Percentiles rank a stretch among this genome's conserved stretches.
Conservation (phyloP, 2,113 vertebrate species). For the Phaethornis superciliosus region DNA sequence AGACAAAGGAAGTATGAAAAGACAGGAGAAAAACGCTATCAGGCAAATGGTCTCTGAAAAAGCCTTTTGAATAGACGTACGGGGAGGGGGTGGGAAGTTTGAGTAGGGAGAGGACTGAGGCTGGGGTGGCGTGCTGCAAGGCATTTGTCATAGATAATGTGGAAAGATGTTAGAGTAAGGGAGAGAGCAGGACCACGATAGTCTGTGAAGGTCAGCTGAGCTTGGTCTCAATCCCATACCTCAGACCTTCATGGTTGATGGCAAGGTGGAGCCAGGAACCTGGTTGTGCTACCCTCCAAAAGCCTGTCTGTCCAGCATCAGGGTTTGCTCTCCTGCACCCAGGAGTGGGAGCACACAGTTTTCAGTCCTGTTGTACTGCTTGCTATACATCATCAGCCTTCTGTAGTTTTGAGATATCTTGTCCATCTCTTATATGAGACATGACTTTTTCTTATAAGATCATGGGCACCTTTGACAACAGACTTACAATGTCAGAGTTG, state of each 20-base stretch:
- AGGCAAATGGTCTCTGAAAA: not conserved
- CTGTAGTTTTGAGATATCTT: not conserved
- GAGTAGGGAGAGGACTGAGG: no score
- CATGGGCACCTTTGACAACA: not conserved
- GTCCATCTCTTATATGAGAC: not conserved
- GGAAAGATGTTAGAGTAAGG: not conserved
- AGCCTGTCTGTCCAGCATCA: not conserved
- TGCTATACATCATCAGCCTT: rapidly evolving
- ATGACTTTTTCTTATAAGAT: not conserved
- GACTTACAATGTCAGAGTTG: not conserved
- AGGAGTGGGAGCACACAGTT: not conserved
- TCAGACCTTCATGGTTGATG: not conserved
- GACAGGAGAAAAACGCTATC: not conserved
- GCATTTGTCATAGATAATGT: not conserved
- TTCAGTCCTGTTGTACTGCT: not conserved
- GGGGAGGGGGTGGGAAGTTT: not conserved
- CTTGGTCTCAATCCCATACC: not conserved
- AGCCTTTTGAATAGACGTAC: not conserved
- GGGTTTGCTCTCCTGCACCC: not conserved
- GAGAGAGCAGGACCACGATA: not conserved
- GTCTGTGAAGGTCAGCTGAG: not conserved
- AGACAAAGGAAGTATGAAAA: not conserved
- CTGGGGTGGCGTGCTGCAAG: not conserved
- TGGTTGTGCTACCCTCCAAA: not conserved
- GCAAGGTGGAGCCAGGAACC: not conserved